Evolutionary conservation across 2,888 invertebrate species (phyloP).

Genomic region (Spicauda simplicius): DNA sequence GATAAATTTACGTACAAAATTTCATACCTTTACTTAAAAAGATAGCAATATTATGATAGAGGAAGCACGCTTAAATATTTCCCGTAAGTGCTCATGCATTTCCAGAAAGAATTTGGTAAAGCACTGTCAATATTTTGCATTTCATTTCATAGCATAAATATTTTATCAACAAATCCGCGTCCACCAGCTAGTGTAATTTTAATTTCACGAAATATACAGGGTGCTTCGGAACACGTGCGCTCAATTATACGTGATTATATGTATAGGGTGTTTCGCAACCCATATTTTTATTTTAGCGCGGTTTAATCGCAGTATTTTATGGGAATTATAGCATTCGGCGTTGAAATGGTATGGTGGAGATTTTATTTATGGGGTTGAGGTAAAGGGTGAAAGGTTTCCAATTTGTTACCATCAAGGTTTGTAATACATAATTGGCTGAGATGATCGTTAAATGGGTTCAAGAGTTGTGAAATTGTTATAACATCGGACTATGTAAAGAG

Average conservation of each 20-base stretch:
- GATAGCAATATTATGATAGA: too few species aligned
- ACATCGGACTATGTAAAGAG: too few species aligned
- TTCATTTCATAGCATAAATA: neutral
- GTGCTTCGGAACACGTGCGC: conserved; percentile 21
- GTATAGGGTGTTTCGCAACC: conserved; percentile 1
- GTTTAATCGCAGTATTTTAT: conserved; percentile 2
- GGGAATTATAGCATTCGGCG: conserved; percentile 10
- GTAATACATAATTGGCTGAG: too few species aligned
- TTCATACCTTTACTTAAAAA: too few species aligned
- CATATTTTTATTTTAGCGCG: conserved; percentile 18
- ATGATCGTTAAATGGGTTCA: too few species aligned
- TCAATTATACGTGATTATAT: conserved; percentile 3
- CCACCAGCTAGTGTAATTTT: neutral
- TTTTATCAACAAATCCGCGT: neutral
- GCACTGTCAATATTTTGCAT: too few species aligned
- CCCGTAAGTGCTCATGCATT: too few species aligned
- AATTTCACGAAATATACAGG: conserved; percentile 4
- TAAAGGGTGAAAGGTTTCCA: neutral
- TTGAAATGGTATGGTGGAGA: neutral
- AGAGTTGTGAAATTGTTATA: too few species aligned
- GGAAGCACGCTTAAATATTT: too few species aligned
- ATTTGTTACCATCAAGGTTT: neutral
- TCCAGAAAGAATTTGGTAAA: too few species aligned
- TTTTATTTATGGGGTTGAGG: neutral
- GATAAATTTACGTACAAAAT: too few species aligned